Conservation (phyloP, 1,140 invertebrate species). For the Bursaphelenchus mucronatus region DNA sequence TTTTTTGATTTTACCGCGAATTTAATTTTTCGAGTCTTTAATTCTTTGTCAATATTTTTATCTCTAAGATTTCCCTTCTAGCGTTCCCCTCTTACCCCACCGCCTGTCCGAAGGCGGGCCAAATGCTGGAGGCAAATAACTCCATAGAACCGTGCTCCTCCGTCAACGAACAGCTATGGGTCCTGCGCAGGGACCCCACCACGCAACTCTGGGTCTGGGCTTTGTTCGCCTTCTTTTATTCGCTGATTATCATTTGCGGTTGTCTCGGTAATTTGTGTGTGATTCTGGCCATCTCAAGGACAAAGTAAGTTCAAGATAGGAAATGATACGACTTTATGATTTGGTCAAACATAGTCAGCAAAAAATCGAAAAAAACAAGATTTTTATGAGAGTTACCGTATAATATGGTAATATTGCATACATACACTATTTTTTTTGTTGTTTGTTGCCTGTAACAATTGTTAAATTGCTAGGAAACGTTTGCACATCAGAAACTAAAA, state of each 20-base stretch:
- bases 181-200: slow-evolving; percentile 31
- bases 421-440: no score
- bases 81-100: no score
- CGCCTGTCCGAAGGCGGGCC: no score
- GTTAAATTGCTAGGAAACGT: neutral
- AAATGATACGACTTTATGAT: neutral
- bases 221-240: slow-evolving; percentile 41
- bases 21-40: no score
- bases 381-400: neutral
- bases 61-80: no score
- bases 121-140: no score
- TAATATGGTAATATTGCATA: no score
- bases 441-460: neutral
- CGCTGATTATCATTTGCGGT: slow-evolving; percentile 42
- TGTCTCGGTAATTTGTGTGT: slow-evolving; percentile 43
- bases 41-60: no score
- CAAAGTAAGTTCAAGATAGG: slow-evolving; percentile 16
- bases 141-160: slow-evolving; percentile 23
- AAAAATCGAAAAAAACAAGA: neutral
- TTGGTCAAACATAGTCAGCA: neutral
- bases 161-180: slow-evolving; percentile 44
- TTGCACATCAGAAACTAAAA: no score
- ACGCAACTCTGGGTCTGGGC: slow-evolving; percentile 35
- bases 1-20: no score
- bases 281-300: slow-evolving; percentile 40